phyloP scores from a whole-genome alignment of 2,113 vertebrate genomes.

The Gopherus flavomarginatus region DNA sequence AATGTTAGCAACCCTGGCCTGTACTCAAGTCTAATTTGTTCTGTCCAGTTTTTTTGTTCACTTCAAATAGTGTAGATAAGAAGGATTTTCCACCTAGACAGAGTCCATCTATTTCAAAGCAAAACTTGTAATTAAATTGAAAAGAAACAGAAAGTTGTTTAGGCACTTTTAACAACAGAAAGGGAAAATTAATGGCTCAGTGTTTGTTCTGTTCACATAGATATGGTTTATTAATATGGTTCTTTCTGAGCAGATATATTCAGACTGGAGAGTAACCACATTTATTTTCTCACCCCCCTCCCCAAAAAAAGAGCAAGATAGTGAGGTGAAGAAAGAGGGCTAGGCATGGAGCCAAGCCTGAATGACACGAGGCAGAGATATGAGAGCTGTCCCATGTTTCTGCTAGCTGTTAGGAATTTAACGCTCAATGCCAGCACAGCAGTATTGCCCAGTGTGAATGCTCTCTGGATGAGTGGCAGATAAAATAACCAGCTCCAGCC shows the following conservation, averaged over 20 bases:
- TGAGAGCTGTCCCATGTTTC: neutral
- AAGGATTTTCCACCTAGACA: neutral
- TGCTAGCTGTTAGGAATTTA: rapidly evolving
- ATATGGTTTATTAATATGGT: neutral
- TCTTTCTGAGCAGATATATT: neutral
- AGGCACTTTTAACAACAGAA: neutral
- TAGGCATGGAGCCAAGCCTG: neutral
- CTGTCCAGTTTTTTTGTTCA: neutral
- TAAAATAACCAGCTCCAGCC: neutral
- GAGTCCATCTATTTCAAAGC: neutral
- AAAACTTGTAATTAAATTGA: neutral
- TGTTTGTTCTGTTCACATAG: neutral
- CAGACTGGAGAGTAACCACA: neutral
- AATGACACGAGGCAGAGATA: neutral
- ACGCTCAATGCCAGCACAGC: rapidly evolving
- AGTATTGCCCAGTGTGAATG: rapidly evolving
- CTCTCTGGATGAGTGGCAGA: neutral
- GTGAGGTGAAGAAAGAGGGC: neutral
- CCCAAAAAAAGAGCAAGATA: neutral
- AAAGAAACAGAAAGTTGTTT: neutral
- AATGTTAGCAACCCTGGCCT: neutral
- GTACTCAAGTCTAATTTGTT: neutral
- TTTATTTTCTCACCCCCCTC: neutral
- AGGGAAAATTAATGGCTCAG: neutral
- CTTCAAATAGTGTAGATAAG: neutral